Base-by-base conservation (phyloP, 2,797 vertebrate genomes). In the Monodelphis domestica region DNA sequence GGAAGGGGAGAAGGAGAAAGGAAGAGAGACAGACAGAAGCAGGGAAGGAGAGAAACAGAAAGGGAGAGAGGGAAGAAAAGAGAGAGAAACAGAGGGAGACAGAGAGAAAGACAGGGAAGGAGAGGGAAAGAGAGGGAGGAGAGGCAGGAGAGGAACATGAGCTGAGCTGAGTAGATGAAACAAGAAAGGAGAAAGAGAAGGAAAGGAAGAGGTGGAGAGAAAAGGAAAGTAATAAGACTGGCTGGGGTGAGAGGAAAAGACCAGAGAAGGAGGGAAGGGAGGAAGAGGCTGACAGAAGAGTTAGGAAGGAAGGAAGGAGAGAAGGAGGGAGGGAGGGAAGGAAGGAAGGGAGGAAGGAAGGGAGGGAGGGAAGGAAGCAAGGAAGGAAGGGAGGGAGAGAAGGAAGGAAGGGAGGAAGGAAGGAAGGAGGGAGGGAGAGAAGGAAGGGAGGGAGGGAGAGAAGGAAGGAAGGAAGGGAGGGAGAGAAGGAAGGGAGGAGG, bases 401-500 rank as follows among this genome's bases (percentile, higher is more conserved):
- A 10, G 45, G 51, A 89, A 70, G 59, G 33, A 97, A 78, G 10
- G 29, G 26, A 26, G 30, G n/a, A 6, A 53, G 87, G 87, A 17
- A 10, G 24, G 88, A 55, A 26, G 14, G 26, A 0, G 1, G 89
- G 38, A 29, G 11, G 0, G 2, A 87, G 33, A 29, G 14, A 0
- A 10, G 45, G 51, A 89, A 70, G 59, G 33, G 26, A 24, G n/a
- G 33, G 38, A 21, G 50, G 54, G 38, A 7, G 95, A 94, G 97
- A 96, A 93, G 95, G 94, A 91, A 95, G 93, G 96, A 97, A 63
- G 28, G 11, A 30, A 26, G 30, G n/a, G 6, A 53, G 87, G 30
- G 17, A 38, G 21, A 45, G 21, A 33, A 33, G 45, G 45, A 88
- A n/a, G n/a, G n/a, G n/a, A n/a, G n/a, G n/a, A n/a, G n/a, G n/a